Evolutionary conservation across 2,113 vertebrate genomes (phyloP), one percentile per base, ranked within the genome.

Genomic region (Falcunculus frontatus): DNA sequence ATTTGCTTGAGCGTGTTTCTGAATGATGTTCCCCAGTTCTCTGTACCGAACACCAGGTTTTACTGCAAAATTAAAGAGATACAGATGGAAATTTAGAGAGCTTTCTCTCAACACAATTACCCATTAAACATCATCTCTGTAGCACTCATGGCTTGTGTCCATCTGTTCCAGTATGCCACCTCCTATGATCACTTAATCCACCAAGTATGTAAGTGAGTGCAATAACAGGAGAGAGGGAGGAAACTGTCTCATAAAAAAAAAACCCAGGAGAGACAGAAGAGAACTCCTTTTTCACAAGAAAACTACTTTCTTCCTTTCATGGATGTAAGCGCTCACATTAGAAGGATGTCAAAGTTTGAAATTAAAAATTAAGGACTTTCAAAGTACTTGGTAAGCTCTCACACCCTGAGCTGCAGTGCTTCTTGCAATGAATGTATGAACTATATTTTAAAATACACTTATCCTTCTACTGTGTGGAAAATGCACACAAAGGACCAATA

Each of bases 11-110:
- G 99, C 99, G 0, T 99, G 99, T 91, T 99, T 99, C 98, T 99
- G 99, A 95, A 99, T 99, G 91, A 99, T 99, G 97, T 99, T 99
- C 63, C 99, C 99, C 91, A 99, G 78, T 82, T 99, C 99, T 96
- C 99, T 98, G 97, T 99, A 99, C 49, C 99, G 98, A 68, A 99
- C 98, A 35, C 99, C 99, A 76, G 99, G 99, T 93, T 99, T 99
- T 91, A 99, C 99, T 99, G 98, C 46, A 97, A 96, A 94, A 79
- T 65, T 63, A 76, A 56, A 53, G 13, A 78, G 50, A 91, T 8
- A 44, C 5, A 59, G 14, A 70, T n/a, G 33, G n/a, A 81, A 63
- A 64, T 57, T 35, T 17, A 68, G 3, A 89, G 19, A 84, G 25
- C 9, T 82, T 80, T 7, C 64, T 69, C 67, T 72, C 80, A 63